Evolutionary conservation across 2,797 vertebrate species (phyloP).

Genomic region (Adrianichthys oophorus): DNA sequence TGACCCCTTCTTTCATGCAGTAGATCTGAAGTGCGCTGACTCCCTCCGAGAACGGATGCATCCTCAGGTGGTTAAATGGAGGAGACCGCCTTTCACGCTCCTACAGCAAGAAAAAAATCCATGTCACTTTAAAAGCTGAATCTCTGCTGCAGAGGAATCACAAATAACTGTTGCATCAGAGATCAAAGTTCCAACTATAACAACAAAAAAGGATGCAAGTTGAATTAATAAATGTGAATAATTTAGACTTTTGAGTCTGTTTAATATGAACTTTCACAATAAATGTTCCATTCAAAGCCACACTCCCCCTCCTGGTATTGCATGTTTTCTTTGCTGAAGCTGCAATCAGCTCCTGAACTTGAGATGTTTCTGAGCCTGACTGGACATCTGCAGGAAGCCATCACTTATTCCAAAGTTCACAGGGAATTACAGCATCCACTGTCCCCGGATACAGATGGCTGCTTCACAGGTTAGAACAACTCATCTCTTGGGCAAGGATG

Average conservation of each 20-base stretch:
- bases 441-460: no score
- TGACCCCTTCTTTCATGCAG: conserved; percentile 99
- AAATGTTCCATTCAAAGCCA: no score
- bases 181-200: no score
- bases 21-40: conserved; percentile 98
- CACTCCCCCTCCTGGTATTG: no score
- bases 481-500: no score
- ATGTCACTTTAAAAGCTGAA: neutral
- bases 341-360: conserved; percentile 23
- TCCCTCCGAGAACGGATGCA: conserved; percentile 97
- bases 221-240: no score
- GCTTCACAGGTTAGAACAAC: no score
- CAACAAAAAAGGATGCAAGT: no score
- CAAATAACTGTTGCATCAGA: no score
- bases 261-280: no score
- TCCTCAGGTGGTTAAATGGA: conserved; percentile 94
- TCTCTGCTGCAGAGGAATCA: neutral
- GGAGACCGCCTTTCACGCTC: conserved; percentile 95
- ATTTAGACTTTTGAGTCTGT: no score
- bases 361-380: conserved; percentile 6
- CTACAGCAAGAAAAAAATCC: conserved; percentile 59
- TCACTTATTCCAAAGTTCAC: neutral
- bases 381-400: neutral
- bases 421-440: neutral
- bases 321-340: neutral